Evolutionary conservation across 1,140 invertebrate genomes (phyloP).

Genomic region (Cyphomyrmex costatus): DNA sequence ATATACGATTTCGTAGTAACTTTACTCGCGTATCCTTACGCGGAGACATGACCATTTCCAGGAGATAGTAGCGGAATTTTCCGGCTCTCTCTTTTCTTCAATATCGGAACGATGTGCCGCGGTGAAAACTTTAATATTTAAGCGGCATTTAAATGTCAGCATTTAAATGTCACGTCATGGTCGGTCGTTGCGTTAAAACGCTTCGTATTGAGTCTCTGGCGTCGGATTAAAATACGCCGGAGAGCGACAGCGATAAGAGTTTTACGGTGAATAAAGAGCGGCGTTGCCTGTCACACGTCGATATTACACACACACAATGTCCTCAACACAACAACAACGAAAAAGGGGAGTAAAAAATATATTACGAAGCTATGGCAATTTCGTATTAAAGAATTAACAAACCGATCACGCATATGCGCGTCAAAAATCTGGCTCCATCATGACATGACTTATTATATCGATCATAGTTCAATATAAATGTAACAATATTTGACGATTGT

Average conservation of each 20-base stretch:
- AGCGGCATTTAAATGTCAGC: slow-evolving; percentile 59
- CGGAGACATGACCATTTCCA: slow-evolving; percentile 27
- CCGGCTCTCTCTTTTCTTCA: neutral
- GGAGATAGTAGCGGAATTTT: slow-evolving; percentile 25
- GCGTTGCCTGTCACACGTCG: slow-evolving; percentile 15
- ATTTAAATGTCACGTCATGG: slow-evolving; percentile 50
- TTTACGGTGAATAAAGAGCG: slow-evolving; percentile 55
- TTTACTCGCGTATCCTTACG: slow-evolving; percentile 18
- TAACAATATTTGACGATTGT: neutral
- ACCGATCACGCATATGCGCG: slow-evolving; percentile 2
- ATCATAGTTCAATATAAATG: slow-evolving; percentile 55
- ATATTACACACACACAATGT: slow-evolving; percentile 1
- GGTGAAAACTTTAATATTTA: slow-evolving; percentile 45
- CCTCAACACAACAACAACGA: neutral
- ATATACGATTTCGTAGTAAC: slow-evolving; percentile 46
- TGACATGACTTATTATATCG: slow-evolving; percentile 71
- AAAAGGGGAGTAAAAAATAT: neutral
- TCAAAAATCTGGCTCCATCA: slow-evolving; percentile 64
- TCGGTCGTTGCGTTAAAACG: slow-evolving; percentile 37
- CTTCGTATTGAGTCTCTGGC: slow-evolving; percentile 38
- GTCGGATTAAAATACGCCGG: slow-evolving; percentile 31
- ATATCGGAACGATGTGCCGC: neutral
- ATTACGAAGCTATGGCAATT: neutral
- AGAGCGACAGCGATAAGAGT: slow-evolving; percentile 51
- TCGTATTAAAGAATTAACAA: slow-evolving; percentile 39